phyloP scores from a whole-genome alignment of 2,797 vertebrate species.

The Typhlichthys eigenmanni region DNA sequence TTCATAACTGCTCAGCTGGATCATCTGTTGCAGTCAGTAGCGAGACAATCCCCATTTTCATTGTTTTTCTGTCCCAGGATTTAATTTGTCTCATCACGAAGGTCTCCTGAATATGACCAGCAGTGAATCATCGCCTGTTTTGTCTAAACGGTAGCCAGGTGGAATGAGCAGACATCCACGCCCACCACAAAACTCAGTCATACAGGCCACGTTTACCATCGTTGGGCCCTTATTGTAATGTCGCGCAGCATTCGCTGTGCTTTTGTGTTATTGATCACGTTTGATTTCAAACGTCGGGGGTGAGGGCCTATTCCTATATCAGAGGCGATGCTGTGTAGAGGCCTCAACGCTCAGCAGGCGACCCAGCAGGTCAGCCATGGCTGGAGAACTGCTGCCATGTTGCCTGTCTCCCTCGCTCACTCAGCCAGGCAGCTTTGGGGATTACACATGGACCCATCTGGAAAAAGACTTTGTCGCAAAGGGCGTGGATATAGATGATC shows the following conservation, averaged over 20 bases:
- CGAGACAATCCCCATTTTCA: conserved; percentile 22
- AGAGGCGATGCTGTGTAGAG: background rate
- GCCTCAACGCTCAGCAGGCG: background rate
- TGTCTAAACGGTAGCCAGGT: conserved; percentile 55
- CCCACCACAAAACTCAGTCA: conserved; percentile 38
- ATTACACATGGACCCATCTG: conserved; percentile 54
- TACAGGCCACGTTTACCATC: too few relatives aligned
- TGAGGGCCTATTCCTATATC: background rate
- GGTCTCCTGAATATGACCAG: conserved; percentile 50
- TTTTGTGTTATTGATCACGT: too few relatives aligned
- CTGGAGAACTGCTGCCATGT: conserved; percentile 18
- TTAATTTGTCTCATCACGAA: conserved; percentile 47
- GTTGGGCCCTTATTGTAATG: too few relatives aligned
- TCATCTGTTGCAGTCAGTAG: conserved; percentile 29
- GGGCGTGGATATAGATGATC: conserved; percentile 54
- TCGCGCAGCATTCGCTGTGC: too few relatives aligned
- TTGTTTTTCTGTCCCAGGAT: conserved; percentile 38
- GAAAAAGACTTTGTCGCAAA: conserved; percentile 32
- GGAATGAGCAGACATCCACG: conserved; percentile 40
- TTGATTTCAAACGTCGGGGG: background rate
- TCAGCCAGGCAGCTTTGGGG: conserved; percentile 55
- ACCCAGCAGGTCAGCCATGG: conserved; percentile 38
- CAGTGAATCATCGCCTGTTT: conserved; percentile 58
- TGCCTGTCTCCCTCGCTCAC: background rate
- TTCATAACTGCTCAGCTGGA: conserved; percentile 33